Evolutionary conservation across 1,140 invertebrate genomes (phyloP).

Genomic region (Drosophila tani): DNA sequence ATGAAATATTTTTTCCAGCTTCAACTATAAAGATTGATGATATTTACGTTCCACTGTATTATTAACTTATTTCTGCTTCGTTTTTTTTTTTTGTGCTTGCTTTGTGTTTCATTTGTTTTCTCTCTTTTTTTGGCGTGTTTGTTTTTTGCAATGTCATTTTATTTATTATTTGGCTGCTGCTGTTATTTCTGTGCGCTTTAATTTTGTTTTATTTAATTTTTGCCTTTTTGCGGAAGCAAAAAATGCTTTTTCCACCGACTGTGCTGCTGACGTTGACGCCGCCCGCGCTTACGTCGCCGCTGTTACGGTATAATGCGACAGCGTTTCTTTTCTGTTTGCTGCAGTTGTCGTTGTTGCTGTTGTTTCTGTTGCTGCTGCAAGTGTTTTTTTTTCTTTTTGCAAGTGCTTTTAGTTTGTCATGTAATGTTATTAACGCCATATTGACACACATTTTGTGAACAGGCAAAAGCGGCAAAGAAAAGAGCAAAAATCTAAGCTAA

Average conservation of each 20-base stretch:
- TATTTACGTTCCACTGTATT: conserved; percentile 5
- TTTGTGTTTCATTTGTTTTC: conserved; percentile 7
- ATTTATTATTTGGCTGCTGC: conserved; percentile 49
- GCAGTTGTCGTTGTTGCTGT: conserved; percentile 15
- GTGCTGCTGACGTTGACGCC: conserved; percentile 15
- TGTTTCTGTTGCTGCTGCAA: background rate
- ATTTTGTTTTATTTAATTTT: conserved; percentile 59
- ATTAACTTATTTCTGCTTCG: background rate
- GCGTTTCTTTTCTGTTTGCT: conserved; percentile 39
- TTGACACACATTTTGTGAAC: conserved; percentile 71
- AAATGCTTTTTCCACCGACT: conserved; percentile 36
- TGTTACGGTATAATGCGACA: conserved; percentile 68
- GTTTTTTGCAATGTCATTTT: conserved; percentile 68
- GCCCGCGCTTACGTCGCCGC: conserved; percentile 41
- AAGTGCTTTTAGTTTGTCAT: conserved; percentile 71
- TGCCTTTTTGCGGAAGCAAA: conserved; percentile 74
- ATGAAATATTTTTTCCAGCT: background rate
- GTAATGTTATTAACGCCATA: conserved; percentile 82
- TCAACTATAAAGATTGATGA: background rate
- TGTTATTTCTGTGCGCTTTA: conserved; percentile 56
- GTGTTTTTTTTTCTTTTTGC: conserved; percentile 34
- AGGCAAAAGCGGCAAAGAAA: conserved; percentile 25
- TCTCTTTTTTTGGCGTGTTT: conserved; percentile 19
- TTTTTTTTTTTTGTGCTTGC: conserved; percentile 13
- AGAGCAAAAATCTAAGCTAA: conserved; percentile 75